Base-by-base conservation (phyloP, 2,797 vertebrate species). In the Crocodylus rhombifer region DNA sequence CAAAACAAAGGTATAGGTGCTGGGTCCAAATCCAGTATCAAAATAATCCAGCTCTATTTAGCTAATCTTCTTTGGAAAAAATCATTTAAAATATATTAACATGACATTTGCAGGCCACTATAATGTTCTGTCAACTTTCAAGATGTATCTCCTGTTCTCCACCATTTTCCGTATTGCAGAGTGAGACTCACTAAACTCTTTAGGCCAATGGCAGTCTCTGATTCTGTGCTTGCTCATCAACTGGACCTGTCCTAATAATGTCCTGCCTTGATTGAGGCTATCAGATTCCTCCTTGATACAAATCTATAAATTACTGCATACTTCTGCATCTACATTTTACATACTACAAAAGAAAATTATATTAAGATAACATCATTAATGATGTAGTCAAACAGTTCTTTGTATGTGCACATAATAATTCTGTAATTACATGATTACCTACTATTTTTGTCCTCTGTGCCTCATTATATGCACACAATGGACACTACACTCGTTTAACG, bases 361-460 rank as follows among this genome's bases (percentile, higher is more conserved):
- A 51, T 67, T 92, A 65, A 65, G 89, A 86, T 15, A 89, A 42
- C 51, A 55, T n/a, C 67, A 69, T 4, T 74, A 9, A 28, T 15
- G 28, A 65, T 86, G 82, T 25, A 76, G 25, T 55, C 64, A 80
- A 42, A 26, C 58, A 74, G 58, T 9, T 9, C 42, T 11, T 51
- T 51, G 42, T 51, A 51, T 51, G 42, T 51, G 42, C 42, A 51
- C 42, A 51, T 51, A 51, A 51, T 51, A 51, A 51, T 51, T 51
- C 94, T 95, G 95, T 92, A 95, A 95, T 94, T 93, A 95, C 60
- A 69, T 8, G 1, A 90, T 86, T 51, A 51, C 87, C 80, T 74
- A 94, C 92, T 93, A 78, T 89, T 94, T 95, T 86, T 61, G 55
- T 94, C 77, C 74, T 57, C 10, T 74, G 82, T 83, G n/a, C 89